phyloP scores from a whole-genome alignment of 2,797 vertebrate species.

The Lacerta bilineata region DNA sequence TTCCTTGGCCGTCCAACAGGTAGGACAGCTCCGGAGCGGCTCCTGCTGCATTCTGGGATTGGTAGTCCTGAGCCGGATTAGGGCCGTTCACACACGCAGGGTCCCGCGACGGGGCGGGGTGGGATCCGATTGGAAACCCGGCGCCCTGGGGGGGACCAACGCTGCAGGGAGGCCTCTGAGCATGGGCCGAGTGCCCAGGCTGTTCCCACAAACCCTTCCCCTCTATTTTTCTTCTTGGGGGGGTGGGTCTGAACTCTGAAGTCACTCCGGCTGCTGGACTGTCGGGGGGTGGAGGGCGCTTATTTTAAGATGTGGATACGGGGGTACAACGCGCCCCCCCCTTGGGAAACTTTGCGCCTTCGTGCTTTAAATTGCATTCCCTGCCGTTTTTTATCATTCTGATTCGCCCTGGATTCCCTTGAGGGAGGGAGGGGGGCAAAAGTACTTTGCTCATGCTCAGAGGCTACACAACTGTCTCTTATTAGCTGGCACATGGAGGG shows the following conservation, averaged over 20 bases:
- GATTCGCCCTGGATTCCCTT: too few species aligned
- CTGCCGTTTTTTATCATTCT: too few species aligned
- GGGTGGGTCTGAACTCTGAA: background rate
- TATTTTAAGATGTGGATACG: background rate
- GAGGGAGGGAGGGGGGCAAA: background rate
- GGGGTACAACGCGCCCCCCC: background rate
- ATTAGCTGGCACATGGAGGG: too few species aligned
- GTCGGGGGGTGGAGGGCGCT: background rate
- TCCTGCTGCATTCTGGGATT: background rate
- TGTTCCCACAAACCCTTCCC: background rate
- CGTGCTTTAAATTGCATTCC: background rate
- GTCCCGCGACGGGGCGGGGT: background rate
- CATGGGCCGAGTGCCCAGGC: background rate
- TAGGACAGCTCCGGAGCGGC: background rate
- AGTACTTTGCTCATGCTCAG: conserved; percentile 13
- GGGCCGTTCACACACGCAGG: background rate
- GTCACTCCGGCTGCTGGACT: background rate
- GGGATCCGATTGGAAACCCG: background rate
- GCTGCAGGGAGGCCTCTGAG: background rate
- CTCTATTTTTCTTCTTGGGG: too few species aligned
- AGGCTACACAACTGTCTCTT: too few species aligned
- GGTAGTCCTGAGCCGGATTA: background rate
- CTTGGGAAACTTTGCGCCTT: background rate
- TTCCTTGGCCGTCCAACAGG: background rate
- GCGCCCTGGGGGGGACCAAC: too few species aligned